Base-by-base conservation (phyloP, 2,113 vertebrate genomes). In the Lampris incognitus region DNA sequence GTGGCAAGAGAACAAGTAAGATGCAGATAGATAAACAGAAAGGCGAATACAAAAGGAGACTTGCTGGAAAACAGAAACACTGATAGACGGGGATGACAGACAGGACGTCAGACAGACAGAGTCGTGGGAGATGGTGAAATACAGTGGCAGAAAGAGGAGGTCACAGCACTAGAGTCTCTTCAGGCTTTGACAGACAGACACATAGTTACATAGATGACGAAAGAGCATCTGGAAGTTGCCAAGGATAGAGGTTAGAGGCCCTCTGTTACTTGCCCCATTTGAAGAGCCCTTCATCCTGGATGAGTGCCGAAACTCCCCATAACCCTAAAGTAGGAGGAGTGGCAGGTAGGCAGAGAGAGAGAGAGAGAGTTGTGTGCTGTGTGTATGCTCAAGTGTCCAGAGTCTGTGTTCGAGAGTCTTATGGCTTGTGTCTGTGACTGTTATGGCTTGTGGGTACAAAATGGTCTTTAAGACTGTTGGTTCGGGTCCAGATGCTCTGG, bases 151-250 rank as follows among this genome's bases (percentile, higher is more conserved):
- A 50, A 39, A 60, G 58, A 40, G 58, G 3, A 39, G 3, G 51
- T 1, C 2, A 51, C 1, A 54, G 51, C n/a, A 1, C 51, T 54
- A n/a, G 51, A 54, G 51, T 52, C 51, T 52, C 51, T 9, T 10
- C 51, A 52, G 5, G 11, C 10, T 4, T 54, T 54, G 11, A 54
- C 51, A 54, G 10, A 13, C 44, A 46, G 44, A 46, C 44, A 46
- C 7, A 46, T 7, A 46, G 44, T 46, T 24, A 24, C 24, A 24
- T 24, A 24, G 24, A 24, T 24, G 24, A 24, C 24, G 24, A 24
- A 24, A 24, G 24, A 87, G 74, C 78, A 66, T 76, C 71, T 66
- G 63, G 85, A 84, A 91, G 86, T 90, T 90, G 88, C 87, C 87
- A 86, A 85, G 81, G 85, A 88, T 80, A 65, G 67, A 90, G 85